Conservation (phyloP, 2,113 vertebrate genomes). For the Indri indri region DNA sequence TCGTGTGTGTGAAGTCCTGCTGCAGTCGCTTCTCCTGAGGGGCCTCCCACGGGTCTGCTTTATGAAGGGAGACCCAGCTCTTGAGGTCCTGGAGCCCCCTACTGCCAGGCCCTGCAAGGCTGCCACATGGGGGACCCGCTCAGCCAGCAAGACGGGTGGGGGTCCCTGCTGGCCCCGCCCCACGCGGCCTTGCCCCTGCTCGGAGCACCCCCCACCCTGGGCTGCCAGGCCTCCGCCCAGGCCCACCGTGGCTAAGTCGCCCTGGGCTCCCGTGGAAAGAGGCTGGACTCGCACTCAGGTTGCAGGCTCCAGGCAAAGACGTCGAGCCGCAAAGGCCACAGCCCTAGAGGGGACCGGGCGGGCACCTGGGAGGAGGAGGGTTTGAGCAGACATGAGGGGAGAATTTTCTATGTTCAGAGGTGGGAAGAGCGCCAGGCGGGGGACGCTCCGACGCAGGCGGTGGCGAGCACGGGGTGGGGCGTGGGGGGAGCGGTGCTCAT, state of each 20-base stretch:
- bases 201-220: accelerated
- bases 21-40: not conserved
- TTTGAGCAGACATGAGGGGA: not conserved
- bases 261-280: not conserved
- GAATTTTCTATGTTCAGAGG: not conserved
- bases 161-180: accelerated
- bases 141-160: accelerated
- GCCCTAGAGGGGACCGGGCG: not conserved
- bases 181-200: accelerated
- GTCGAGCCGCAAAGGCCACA: too few relatives aligned
- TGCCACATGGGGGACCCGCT: accelerated
- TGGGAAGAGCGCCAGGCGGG: not conserved
- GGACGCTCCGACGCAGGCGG: accelerated
- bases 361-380: not conserved
- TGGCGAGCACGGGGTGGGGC: accelerated
- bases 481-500: not conserved
- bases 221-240: not conserved
- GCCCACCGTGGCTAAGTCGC: not conserved
- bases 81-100: not conserved
- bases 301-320: not conserved
- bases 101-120: not conserved
- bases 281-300: accelerated
- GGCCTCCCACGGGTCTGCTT: too few relatives aligned
- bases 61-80: too few relatives aligned
- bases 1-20: accelerated